These are phyloP conservation scores for Galeopterus variegatus DNA, from an alignment of 2,113 vertebrate genomes.

Conservation along the genomic window DNA sequence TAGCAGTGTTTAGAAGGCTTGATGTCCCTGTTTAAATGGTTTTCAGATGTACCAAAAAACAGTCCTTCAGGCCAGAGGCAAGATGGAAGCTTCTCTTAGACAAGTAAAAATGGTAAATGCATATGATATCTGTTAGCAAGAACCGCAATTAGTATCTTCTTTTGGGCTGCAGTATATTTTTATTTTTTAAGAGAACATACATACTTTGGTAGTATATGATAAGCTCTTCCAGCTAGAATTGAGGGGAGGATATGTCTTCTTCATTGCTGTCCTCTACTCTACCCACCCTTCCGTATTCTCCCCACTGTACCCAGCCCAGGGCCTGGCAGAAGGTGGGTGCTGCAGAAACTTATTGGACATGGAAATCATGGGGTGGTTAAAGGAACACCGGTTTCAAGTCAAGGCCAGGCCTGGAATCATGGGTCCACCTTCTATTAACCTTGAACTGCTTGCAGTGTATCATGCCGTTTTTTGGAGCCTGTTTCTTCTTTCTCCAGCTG, in stretches of 20 bases:
- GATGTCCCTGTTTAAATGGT: background rate
- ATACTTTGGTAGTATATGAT: background rate
- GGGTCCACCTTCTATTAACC: background rate
- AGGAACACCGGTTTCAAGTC: background rate
- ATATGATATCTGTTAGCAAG: background rate
- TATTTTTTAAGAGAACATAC: background rate
- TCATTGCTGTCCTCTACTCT: background rate
- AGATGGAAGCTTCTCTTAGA: background rate
- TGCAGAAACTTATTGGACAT: background rate
- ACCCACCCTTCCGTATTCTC: background rate
- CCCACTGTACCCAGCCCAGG: background rate
- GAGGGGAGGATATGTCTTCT: background rate
- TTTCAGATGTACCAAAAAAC: conserved; percentile 19
- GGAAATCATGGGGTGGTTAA: background rate
- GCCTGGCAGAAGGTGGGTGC: background rate
- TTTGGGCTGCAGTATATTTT: background rate
- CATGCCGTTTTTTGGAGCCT: background rate
- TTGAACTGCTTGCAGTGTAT: background rate
- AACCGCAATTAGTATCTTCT: background rate
- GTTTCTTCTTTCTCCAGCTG: background rate
- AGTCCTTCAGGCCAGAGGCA: background rate
- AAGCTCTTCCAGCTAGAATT: background rate
- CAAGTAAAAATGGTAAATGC: background rate
- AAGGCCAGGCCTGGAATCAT: background rate
- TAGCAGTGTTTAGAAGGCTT: background rate